phyloP scores from a whole-genome alignment of 2,113 vertebrate genomes.

The zebrafish (Danio rerio) region GRCz12tu NC_133184.1:2636501-2637000 shows the following conservation, averaged over 20 bases:
- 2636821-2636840: conserved; percentile 49
- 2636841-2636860: conserved; percentile 48
- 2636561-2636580: no score
- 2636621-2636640: no score
- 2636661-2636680: conserved; percentile 10
- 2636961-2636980: conserved; percentile 67
- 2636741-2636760: conserved; percentile 32
- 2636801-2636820: conserved; percentile 52
- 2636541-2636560: no score
- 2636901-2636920: conserved; percentile 64
- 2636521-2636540: no score
- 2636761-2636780: conserved; percentile 26
- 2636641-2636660: background rate
- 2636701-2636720: conserved; percentile 13
- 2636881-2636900: conserved; percentile 42
- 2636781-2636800: conserved; percentile 53
- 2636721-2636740: conserved; percentile 31
- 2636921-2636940: conserved; percentile 51
- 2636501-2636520: no score
- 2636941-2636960: conserved; percentile 67
- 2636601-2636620: no score
- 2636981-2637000: conserved; percentile 61
- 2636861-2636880: conserved; percentile 53
- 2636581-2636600: no score
- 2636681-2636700: background rate